These are phyloP conservation scores for Nipponia nippon DNA, from an alignment of 2,113 vertebrate genomes.

Conservation along the genomic window DNA sequence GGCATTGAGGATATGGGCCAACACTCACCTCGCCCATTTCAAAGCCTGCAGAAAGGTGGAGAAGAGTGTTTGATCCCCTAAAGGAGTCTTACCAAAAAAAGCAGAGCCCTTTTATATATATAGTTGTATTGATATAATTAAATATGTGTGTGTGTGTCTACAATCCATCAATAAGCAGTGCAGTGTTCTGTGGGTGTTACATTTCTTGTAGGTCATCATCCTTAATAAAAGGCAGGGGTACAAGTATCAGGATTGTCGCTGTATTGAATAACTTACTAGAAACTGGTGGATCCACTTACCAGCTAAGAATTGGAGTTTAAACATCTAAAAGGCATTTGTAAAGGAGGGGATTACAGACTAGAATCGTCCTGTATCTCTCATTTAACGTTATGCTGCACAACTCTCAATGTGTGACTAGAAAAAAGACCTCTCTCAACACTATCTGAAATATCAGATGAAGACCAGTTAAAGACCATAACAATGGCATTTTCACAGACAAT, in stretches of 20 bases:
- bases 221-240: not conserved
- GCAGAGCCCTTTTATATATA: not conserved
- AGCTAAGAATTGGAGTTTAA: not conserved
- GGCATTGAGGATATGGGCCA: not conserved
- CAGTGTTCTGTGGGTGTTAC: not conserved
- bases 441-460: not conserved
- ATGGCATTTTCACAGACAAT: not conserved
- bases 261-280: not conserved
- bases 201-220: not conserved
- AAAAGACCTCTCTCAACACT: not conserved
- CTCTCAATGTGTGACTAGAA: not conserved
- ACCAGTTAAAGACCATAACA: not conserved
- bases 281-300: not conserved
- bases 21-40: not conserved
- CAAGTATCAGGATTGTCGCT: not conserved
- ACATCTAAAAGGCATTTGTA: not conserved
- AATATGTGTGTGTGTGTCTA: not conserved
- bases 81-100: not conserved
- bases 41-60: not conserved
- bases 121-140: not conserved
- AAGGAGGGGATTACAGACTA: not conserved
- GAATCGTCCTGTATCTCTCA: not conserved
- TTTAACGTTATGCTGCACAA: not conserved
- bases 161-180: not conserved
- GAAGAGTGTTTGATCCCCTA: not conserved